A percentile compares a stretch with the other conserved stretches of the same genome.
Conservation (phyloP, 2,113 vertebrate genomes). For the Mugil cephalus region DNA sequence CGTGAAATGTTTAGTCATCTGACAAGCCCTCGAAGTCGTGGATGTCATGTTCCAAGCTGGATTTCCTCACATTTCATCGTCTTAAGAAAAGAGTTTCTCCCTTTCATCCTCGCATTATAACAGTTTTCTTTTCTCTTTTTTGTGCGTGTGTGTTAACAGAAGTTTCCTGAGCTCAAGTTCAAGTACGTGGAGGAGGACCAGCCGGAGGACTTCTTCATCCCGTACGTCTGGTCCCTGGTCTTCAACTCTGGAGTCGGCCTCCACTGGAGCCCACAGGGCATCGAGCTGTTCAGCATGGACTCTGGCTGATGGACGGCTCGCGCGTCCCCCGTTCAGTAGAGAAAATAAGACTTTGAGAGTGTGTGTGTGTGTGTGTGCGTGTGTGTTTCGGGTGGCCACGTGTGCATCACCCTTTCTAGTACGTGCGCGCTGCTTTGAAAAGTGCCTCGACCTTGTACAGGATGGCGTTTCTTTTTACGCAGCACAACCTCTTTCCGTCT, state of each 20-base stretch:
- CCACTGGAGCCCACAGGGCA: slow-evolving; percentile 93
- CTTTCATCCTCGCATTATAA: too few relatives aligned
- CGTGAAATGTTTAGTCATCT: slow-evolving; percentile 9
- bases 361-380: slow-evolving; percentile 11
- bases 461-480: slow-evolving; percentile 55
- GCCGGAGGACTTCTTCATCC: slow-evolving; percentile 98
- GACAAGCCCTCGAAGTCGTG: neutral
- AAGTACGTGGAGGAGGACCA: slow-evolving; percentile 99
- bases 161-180: slow-evolving; percentile 98
- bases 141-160: slow-evolving; percentile 80
- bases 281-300: slow-evolving; percentile 97
- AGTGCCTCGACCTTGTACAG: slow-evolving; percentile 81
- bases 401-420: slow-evolving; percentile 60
- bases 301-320: slow-evolving; percentile 85
- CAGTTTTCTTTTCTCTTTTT: neutral
- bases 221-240: slow-evolving; percentile 97
- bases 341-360: slow-evolving; percentile 42
- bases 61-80: neutral
- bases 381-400: slow-evolving; percentile 26
- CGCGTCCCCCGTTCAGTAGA: slow-evolving; percentile 27
- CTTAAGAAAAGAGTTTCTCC: neutral
- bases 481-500: slow-evolving; percentile 43
- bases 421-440: slow-evolving; percentile 77
- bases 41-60: neutral
- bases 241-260: slow-evolving; percentile 93